phyloP scores from a whole-genome alignment of 2,888 invertebrate species.

The Cryptus viduatorius region DNA sequence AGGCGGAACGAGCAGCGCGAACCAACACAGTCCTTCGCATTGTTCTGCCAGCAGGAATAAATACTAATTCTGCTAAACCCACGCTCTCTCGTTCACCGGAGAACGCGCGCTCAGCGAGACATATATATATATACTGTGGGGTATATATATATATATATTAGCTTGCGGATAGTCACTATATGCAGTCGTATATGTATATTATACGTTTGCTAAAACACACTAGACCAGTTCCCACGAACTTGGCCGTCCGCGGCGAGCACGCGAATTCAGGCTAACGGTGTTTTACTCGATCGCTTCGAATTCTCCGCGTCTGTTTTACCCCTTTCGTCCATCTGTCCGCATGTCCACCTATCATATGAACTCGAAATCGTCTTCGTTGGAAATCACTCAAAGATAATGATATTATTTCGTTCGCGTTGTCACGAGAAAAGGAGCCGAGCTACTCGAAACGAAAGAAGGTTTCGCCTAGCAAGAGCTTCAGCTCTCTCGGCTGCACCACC shows the following conservation, averaged over 20 bases:
- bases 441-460: slow-evolving; percentile 46
- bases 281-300: slow-evolving; percentile 68
- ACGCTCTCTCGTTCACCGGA: slow-evolving; percentile 57
- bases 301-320: slow-evolving; percentile 23
- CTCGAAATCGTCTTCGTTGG: slow-evolving; percentile 11
- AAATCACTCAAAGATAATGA: slow-evolving; percentile 42
- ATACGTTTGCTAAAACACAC: slow-evolving; percentile 73
- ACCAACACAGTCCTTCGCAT: slow-evolving; percentile 81
- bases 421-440: slow-evolving; percentile 15
- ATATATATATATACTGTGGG: slow-evolving; percentile 32
- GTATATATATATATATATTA: slow-evolving; percentile 16
- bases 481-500: slow-evolving; percentile 69
- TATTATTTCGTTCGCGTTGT: slow-evolving; percentile 42
- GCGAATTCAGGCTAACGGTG: slow-evolving; percentile 80
- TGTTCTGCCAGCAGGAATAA: slow-evolving; percentile 81
- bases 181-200: slow-evolving; percentile 21
- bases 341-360: slow-evolving; percentile 1
- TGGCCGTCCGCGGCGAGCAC: slow-evolving; percentile 70
- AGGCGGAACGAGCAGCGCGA: slow-evolving; percentile 79
- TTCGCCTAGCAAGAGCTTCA: slow-evolving; percentile 46
- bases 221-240: slow-evolving; percentile 83
- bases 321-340: slow-evolving; percentile 14
- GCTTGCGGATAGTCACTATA: slow-evolving; percentile 48
- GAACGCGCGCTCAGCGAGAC: slow-evolving; percentile 45
- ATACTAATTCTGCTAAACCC: slow-evolving; percentile 82